Evolutionary conservation across 2,888 invertebrate genomes (phyloP), one percentile per base, ranked within the genome.

Genomic region (Uloborus plumipes): DNA sequence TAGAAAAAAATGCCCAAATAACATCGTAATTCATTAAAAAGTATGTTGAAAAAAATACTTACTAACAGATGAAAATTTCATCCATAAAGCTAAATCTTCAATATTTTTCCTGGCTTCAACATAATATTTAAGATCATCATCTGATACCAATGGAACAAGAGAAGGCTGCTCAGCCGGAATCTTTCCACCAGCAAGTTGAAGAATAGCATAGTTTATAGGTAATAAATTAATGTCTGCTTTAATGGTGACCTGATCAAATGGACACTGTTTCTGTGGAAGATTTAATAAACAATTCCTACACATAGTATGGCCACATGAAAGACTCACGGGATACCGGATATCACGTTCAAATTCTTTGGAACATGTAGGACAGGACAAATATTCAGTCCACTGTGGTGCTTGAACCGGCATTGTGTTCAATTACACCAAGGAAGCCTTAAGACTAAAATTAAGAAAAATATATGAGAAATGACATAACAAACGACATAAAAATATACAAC

Each of bases 331-430:
- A 88, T 94, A 93, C 88, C 95, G 93, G 87, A 93, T 91, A 87
- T 93, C 93, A 87, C 93, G 93, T 90, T 95, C 95, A 91, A 97
- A 98, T 89, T 95, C 94, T 91, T 96, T 94, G 91, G 94, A 95
- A 91, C 97, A 98, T 88, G 97, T 94, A 88, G 96, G 97, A 93
- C 97, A 98, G 90, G 94, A 95, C 89, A 97, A 93, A 91, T 95
- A 97, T 92, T 98, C 97, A 91, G 96, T 96, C 76, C 84, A 82
- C 73, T 74, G 82, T 39, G 86, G 85, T 47, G 86, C 75, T 73
- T 85, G 85, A 89, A 90, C 67, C 92, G 92, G 90, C 85, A 85
- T 85, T 66, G 85, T 84, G 77, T 47, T 47, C 18, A 18, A 49
- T 64, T 80, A 80, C 67, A 59, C 67, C 73, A 50, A 71, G 20